Percentiles rank a stretch among this genome's conserved stretches.
These are phyloP conservation scores for Phyto melanocephala DNA, from an alignment of 2,888 invertebrate genomes.

Conservation along the genomic window DNA sequence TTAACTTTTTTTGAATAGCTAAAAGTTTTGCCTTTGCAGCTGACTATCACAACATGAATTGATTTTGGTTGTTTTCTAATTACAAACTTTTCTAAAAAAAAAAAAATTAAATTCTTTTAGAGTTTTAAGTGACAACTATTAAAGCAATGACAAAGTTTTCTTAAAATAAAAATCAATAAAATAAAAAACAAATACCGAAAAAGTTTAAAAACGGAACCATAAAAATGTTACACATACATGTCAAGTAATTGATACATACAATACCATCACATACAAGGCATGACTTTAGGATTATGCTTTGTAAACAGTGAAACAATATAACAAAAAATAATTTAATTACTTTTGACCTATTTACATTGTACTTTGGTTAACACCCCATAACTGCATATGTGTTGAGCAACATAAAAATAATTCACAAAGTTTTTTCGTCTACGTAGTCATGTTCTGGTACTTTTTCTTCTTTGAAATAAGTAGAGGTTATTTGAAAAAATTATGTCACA, in stretches of 20 bases:
- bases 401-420: too few species aligned
- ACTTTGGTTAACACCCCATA: background rate
- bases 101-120: conserved; percentile 16
- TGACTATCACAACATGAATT: conserved; percentile 44
- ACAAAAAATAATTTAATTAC: conserved; percentile 1
- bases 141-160: conserved; percentile 42
- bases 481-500: too few species aligned
- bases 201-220: too few species aligned
- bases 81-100: conserved; percentile 44
- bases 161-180: conserved; percentile 35
- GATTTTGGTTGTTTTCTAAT: conserved; percentile 52
- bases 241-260: too few species aligned
- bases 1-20: too few species aligned
- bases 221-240: background rate
- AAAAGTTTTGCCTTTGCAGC: too few species aligned
- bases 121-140: conserved; percentile 39
- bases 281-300: conserved; percentile 7
- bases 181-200: background rate
- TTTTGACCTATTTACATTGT: conserved; percentile 14
- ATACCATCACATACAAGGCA: background rate
- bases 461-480: too few species aligned
- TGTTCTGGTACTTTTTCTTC: too few species aligned
- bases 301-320: too few species aligned
- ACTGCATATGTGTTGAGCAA: too few species aligned
- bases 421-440: too few species aligned